These are phyloP conservation scores for Alexandromys fortis DNA, from an alignment of 2,113 vertebrate species.

Conservation along the genomic window DNA sequence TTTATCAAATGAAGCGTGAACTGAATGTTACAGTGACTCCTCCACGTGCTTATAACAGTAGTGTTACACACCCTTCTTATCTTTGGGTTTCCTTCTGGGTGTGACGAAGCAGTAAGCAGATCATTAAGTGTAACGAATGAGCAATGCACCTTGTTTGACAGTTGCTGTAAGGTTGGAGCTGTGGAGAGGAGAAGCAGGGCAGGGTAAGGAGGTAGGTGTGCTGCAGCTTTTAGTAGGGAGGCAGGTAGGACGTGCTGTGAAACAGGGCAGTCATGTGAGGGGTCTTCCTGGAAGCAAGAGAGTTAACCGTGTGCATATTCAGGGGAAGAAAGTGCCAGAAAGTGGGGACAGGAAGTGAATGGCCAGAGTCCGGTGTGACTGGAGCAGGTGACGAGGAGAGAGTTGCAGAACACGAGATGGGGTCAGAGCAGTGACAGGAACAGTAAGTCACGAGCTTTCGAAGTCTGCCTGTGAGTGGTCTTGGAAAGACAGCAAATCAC, in stretches of 20 bases:
- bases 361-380: neutral
- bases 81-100: neutral
- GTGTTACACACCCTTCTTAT: no score
- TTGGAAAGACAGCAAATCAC: neutral
- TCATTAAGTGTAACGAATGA: conserved; percentile 6
- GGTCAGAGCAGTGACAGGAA: neutral
- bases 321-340: neutral
- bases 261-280: neutral
- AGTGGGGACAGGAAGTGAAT: neutral
- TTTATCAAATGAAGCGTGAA: neutral
- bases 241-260: neutral
- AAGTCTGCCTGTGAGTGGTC: neutral
- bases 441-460: neutral
- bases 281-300: neutral
- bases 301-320: neutral
- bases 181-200: neutral
- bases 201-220: neutral
- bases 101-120: neutral
- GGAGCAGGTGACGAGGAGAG: neutral
- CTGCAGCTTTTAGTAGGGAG: neutral
- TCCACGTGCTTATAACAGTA: no score
- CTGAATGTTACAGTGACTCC: neutral
- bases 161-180: neutral
- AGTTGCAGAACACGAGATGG: no score
- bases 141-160: neutral